Percentiles rank a stretch among this genome's conserved stretches.
Evolutionary conservation across 2,113 vertebrate species (phyloP).

Genomic region (Taxidea taxus): DNA sequence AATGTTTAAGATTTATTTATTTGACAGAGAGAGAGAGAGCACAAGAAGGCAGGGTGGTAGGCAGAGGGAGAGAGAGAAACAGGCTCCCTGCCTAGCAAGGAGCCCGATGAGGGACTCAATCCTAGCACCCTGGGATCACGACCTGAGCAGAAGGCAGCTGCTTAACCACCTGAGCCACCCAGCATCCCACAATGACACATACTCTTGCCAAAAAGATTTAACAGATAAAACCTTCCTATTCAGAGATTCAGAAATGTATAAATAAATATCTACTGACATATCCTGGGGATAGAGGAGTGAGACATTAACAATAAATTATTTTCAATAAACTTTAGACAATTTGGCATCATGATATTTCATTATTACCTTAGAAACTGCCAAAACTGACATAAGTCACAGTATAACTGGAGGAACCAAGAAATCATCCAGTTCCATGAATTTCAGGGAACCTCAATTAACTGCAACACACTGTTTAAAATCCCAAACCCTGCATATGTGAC

Average conservation of each 20-base stretch:
- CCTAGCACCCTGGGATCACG: too few relatives aligned
- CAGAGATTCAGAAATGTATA: too few relatives aligned
- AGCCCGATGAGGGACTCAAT: too few relatives aligned
- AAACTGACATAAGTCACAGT: neutral
- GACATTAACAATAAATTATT: neutral
- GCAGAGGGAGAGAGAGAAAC: too few relatives aligned
- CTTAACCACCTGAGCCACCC: too few relatives aligned
- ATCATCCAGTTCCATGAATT: neutral
- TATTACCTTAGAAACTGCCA: neutral
- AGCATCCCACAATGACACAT: neutral
- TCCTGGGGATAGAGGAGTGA: neutral
- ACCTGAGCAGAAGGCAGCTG: too few relatives aligned
- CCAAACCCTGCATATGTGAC: neutral
- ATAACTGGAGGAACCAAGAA: neutral
- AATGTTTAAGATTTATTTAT: too few relatives aligned
- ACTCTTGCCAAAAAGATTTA: neutral
- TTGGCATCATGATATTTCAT: neutral
- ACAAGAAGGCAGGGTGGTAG: too few relatives aligned
- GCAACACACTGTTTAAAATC: neutral
- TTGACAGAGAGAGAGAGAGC: too few relatives aligned
- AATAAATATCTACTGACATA: neutral
- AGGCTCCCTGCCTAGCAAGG: too few relatives aligned
- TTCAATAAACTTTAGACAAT: neutral
- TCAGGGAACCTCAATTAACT: slow-evolving; percentile 27
- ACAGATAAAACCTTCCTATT: neutral